Base-by-base conservation (phyloP, 2,113 vertebrate genomes). In the Ptyas mucosa region DNA sequence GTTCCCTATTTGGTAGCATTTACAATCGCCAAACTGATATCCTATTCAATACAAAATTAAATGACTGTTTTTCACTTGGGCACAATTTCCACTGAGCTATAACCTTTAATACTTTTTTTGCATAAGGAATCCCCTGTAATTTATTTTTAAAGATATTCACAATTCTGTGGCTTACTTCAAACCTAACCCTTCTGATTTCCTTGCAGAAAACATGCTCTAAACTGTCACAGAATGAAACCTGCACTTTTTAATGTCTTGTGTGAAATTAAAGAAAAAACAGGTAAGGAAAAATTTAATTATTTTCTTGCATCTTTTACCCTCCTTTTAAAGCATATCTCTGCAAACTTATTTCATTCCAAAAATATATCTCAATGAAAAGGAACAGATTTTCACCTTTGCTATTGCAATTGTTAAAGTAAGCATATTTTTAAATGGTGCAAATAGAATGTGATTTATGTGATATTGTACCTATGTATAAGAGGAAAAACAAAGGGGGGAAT, bases 231-330 rank as follows among this genome's bases (percentile, higher is more conserved):
- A 97, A 99, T 99, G 99, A 99, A 99, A 97, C 99, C 99, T 11
- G 99, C 99, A 88, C 99, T 99, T 97, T 99, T 99, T 98, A 99
- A 99, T 94, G 99, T 99, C 95, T 98, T 99, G 97, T 99, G 99
- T 97, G 99, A 99, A 98, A 99, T 99, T 97, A 99, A 99, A 98
- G 99, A 99, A 90, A 99, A 99, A 98, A 99, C 99, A 99, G 99
- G 99, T 99, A 98, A 96, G 98, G 94, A 94, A 90, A 89, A 69
- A 89, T 88, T 91, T 43, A 94, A 29, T 81, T 81, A 89, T 93
- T 20, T 11, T 5, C 23, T 91, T 81, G 14, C 14, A 64, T 18
- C 29, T 26, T 93, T 91, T 92, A 91, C 26, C 3, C 26, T 57
- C 34, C 89, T 92, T 92, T 46, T 14, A 53, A 89, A 89, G 54